Base-by-base conservation (phyloP, 1,140 invertebrate genomes). In the Thaumetopoea pityocampa region DNA sequence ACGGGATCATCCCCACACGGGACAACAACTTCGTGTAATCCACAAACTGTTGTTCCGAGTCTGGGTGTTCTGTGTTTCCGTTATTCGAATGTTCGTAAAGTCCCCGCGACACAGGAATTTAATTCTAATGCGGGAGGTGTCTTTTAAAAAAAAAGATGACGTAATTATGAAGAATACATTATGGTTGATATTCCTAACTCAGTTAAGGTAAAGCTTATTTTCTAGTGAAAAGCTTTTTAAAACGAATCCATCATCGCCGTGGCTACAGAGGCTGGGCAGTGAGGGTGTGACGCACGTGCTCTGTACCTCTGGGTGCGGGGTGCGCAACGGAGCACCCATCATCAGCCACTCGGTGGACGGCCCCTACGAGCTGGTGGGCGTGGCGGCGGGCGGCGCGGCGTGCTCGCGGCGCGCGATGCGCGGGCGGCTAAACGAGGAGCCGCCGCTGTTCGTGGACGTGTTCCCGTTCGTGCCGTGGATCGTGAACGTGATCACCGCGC, bases 401-500 rank as follows among this genome's bases (percentile, higher is more conserved):
- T 78, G 77, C 29, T 30, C 33, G 0, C 41, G 60, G 2, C 47
- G 59, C 0, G 36, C 64, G 1, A 72, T 70, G 66, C 55, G 77
- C 3, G 52, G 44, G 5, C 50, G 63, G 2, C 47, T 78, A 7
- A 81, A 72, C 34, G 49, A 22, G 3, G 69, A 78, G 22, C 73
- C 72, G 1, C 77, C 77, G 0, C 43, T 81, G 0, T 81, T 67
- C 34, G 72, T 81, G 5, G 77, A 81, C 29, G 57, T 81, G 1
- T 81, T 62, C 36, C 77, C 77, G 1, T 81, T 78, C 28, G 44
- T 51, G 4, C 54, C 50, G 4, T 81, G 77, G 77, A 69, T 78
- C 2, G 56, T 69, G 5, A 81, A 77, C 14, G 65, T 67, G 1
- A 49, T 81, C 9, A 67, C 73, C 0, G 77, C 73, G 0, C 53